Evolutionary conservation across 2,888 invertebrate species (phyloP).

Genomic region (Epistrophella euchroma): DNA sequence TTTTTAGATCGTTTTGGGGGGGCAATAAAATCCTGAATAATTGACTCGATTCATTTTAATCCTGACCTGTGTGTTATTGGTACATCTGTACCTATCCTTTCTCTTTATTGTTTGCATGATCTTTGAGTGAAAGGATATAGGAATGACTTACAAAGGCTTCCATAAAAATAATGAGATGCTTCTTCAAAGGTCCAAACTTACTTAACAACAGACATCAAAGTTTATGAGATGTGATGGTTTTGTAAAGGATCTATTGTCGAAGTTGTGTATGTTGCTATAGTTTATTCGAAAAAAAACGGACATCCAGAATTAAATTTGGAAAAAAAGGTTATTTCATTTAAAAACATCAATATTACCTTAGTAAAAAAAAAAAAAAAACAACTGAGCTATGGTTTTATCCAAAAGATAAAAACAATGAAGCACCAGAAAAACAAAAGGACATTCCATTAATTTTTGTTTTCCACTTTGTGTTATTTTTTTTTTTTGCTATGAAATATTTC

Average conservation of each 20-base stretch:
- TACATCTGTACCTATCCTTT: conserved; percentile 16
- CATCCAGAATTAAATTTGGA: not conserved
- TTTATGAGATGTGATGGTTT: not conserved
- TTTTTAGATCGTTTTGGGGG: conserved; percentile 6
- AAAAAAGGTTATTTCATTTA: conserved; percentile 51
- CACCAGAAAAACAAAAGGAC: conserved; percentile 52
- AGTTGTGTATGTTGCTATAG: not conserved
- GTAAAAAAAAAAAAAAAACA: conserved; percentile 20
- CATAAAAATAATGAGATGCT: conserved; percentile 46
- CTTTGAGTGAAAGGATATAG: conserved; percentile 3
- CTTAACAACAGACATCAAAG: conserved; percentile 4
- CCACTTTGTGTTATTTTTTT: not conserved
- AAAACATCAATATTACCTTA: conserved; percentile 33
- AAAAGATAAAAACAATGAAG: conserved; percentile 30
- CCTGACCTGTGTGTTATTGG: conserved; percentile 22
- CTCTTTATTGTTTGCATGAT: conserved; percentile 29
- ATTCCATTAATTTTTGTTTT: conserved; percentile 33
- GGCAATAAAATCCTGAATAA: conserved; percentile 70
- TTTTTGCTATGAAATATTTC: conserved; percentile 35
- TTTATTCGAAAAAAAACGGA: not conserved
- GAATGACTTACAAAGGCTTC: conserved; percentile 12
- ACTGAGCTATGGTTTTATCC: not conserved
- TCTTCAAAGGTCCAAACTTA: not conserved
- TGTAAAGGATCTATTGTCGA: not conserved
- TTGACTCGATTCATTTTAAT: conserved; percentile 58